A percentile compares a stretch with the other conserved stretches of the same genome.
Evolutionary conservation across 2,113 vertebrate species (phyloP).

Genomic region (Ceyx melanurus): DNA sequence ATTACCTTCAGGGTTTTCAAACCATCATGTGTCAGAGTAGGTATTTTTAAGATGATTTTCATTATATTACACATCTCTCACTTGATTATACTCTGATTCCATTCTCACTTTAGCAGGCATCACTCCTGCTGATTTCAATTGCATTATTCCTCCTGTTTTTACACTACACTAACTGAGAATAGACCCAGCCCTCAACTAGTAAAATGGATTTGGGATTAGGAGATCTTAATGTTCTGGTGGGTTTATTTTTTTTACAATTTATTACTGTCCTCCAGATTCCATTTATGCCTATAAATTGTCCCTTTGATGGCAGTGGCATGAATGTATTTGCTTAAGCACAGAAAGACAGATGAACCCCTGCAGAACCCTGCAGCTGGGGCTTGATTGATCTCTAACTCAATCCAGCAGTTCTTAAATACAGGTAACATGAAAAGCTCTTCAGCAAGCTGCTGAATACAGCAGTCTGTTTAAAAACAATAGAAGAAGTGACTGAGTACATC

Average conservation of each 20-base stretch:
- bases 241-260: background rate
- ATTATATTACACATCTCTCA: background rate
- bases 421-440: slow-evolving; percentile 6
- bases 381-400: slow-evolving; percentile 34
- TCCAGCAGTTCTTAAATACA: slow-evolving; percentile 35
- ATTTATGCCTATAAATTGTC: background rate
- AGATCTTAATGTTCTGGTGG: background rate
- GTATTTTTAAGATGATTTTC: background rate
- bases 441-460: slow-evolving; percentile 21
- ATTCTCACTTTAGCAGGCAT: background rate
- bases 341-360: background rate
- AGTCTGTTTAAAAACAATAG: slow-evolving; percentile 12
- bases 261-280: background rate
- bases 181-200: background rate
- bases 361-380: background rate
- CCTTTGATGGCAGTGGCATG: background rate
- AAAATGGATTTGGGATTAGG: background rate
- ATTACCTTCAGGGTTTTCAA: background rate
- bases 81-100: background rate
- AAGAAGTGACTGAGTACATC: background rate
- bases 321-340: background rate
- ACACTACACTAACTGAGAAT: background rate
- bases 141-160: background rate
- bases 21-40: background rate
- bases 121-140: background rate